Conservation (phyloP, 2,888 invertebrate genomes). For the Plebejus anna region DNA sequence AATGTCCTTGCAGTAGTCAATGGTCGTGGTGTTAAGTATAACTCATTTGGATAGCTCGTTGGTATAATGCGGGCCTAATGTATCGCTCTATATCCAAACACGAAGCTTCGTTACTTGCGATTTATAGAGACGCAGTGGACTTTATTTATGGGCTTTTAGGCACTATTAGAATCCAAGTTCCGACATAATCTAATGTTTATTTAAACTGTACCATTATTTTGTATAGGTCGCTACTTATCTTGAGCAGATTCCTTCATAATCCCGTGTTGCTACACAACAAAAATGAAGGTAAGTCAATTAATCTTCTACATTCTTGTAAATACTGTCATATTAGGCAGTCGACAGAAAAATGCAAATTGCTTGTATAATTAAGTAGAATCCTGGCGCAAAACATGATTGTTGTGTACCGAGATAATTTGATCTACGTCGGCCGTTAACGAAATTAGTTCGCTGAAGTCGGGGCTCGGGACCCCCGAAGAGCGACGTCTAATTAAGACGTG, state of each 20-base stretch:
- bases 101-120: slow-evolving; percentile 15
- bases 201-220: background rate
- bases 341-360: slow-evolving; percentile 4
- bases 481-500: slow-evolving; percentile 4
- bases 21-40: background rate
- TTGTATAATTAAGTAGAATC: background rate
- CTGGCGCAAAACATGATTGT: background rate
- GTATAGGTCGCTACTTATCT: background rate
- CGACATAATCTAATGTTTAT: background rate
- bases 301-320: background rate
- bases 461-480: background rate
- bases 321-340: background rate
- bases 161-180: background rate
- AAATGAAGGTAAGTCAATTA: background rate
- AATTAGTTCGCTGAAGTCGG: slow-evolving; percentile 7
- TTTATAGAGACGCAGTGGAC: background rate
- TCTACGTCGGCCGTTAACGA: slow-evolving; percentile 18
- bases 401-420: slow-evolving; percentile 12
- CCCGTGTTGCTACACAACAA: background rate
- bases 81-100: slow-evolving; percentile 1
- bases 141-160: slow-evolving; percentile 9
- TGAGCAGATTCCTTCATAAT: background rate
- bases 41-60: background rate
- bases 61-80: background rate
- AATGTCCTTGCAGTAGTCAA: background rate